Evolutionary conservation across 2,888 invertebrate genomes (phyloP).

Genomic region (Eumerus sabulonum): DNA sequence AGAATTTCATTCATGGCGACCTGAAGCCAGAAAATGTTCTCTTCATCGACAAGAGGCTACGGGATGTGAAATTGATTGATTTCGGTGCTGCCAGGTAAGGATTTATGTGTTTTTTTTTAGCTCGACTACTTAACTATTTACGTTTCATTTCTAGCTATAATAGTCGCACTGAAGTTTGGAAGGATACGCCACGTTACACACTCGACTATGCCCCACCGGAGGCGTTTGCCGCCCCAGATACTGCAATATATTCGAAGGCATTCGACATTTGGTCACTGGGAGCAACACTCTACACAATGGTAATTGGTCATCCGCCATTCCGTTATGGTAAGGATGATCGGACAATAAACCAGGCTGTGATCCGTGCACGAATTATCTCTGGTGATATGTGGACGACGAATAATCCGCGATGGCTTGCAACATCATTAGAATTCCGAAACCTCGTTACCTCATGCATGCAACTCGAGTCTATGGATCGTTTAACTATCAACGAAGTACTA

Average conservation of each 20-base stretch:
- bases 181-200: slow-evolving; percentile 91
- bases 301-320: slow-evolving; percentile 94
- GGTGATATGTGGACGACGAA: slow-evolving; percentile 74
- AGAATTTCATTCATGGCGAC: slow-evolving; percentile 94
- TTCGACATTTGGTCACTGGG: slow-evolving; percentile 98
- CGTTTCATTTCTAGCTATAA: slow-evolving; percentile 70
- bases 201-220: slow-evolving; percentile 94
- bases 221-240: slow-evolving; percentile 82
- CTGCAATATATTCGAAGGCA: slow-evolving; percentile 87
- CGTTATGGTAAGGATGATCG: slow-evolving; percentile 71
- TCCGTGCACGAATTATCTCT: slow-evolving; percentile 73
- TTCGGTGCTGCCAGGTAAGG: slow-evolving; percentile 91
- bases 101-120: background rate
- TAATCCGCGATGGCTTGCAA: slow-evolving; percentile 72
- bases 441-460: slow-evolving; percentile 73
- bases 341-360: slow-evolving; percentile 67
- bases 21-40: slow-evolving; percentile 92
- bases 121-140: background rate
- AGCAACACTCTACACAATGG: slow-evolving; percentile 87
- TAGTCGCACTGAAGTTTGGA: slow-evolving; percentile 72
- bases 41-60: slow-evolving; percentile 79
- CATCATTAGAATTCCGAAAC: slow-evolving; percentile 71
- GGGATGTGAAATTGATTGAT: slow-evolving; percentile 91
- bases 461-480: slow-evolving; percentile 72
- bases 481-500: slow-evolving; percentile 73